Evolutionary conservation across 1,140 invertebrate genomes (phyloP).

Genomic region (Drosophila parvula): DNA sequence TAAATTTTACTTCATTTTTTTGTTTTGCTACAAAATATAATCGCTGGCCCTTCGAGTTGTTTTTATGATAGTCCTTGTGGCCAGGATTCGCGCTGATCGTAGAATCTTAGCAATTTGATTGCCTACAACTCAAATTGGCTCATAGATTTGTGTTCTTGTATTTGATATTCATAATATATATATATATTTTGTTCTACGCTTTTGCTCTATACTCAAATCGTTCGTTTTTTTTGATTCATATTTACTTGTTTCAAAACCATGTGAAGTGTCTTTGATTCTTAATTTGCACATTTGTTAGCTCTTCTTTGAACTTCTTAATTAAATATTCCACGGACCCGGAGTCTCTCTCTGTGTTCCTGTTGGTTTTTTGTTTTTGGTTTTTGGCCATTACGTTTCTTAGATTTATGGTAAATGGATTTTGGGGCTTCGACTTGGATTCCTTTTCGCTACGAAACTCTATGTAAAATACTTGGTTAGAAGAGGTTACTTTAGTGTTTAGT

Average conservation of each 20-base stretch:
- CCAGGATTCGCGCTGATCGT: slow-evolving; percentile 15
- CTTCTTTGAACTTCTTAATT: slow-evolving; percentile 17
- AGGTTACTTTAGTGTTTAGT: slow-evolving; percentile 51
- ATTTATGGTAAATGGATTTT: slow-evolving; percentile 58
- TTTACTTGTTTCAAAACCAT: slow-evolving; percentile 63
- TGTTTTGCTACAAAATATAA: slow-evolving; percentile 74
- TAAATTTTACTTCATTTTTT: slow-evolving; percentile 40
- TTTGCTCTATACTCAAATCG: slow-evolving; percentile 48
- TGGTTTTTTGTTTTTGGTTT: slow-evolving; percentile 23
- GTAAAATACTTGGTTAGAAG: slow-evolving; percentile 72
- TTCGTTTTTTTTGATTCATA: slow-evolving; percentile 46
- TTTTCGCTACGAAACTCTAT: slow-evolving; percentile 60
- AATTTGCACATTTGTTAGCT: slow-evolving; percentile 74
- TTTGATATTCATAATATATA: slow-evolving; percentile 64
- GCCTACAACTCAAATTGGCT: slow-evolving; percentile 51
- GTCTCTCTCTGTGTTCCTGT: slow-evolving; percentile 44
- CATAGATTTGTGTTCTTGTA: slow-evolving; percentile 21
- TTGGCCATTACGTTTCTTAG: slow-evolving; percentile 62
- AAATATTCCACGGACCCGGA: slow-evolving; percentile 4
- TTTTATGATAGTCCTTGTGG: slow-evolving; percentile 15
- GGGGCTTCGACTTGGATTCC: slow-evolving; percentile 18
- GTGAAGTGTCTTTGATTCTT: slow-evolving; percentile 72
- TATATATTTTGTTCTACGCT: slow-evolving; percentile 74
- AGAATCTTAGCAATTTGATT: slow-evolving; percentile 47
- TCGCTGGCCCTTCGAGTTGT: slow-evolving; percentile 24